Evolutionary conservation across 2,113 vertebrate genomes (phyloP).

Genomic region (Garra rufa): DNA sequence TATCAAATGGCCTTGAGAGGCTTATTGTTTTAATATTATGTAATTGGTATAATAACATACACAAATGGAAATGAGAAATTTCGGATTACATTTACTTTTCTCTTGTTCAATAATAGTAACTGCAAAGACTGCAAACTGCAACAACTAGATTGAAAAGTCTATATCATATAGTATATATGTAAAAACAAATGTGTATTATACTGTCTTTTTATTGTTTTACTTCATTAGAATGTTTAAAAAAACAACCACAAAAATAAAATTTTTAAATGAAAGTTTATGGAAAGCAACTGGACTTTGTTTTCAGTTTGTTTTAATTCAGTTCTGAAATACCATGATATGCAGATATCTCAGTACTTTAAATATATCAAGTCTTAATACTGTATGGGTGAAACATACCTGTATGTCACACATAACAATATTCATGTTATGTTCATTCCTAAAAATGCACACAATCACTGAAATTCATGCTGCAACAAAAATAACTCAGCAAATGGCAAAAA

Average conservation of each 20-base stretch:
- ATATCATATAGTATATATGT: not conserved
- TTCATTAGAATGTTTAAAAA: not conserved
- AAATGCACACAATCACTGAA: conserved; percentile 15
- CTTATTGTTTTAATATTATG: not conserved
- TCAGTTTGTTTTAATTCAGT: not conserved
- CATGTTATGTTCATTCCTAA: not conserved
- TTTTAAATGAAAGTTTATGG: not conserved
- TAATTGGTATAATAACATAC: not conserved
- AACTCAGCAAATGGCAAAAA: not conserved
- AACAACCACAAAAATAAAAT: not conserved
- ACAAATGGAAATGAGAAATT: not conserved
- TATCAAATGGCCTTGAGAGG: not conserved
- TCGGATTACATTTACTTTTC: not conserved
- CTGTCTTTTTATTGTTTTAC: not conserved
- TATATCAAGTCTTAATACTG: not conserved
- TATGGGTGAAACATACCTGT: not conserved
- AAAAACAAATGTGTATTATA: not conserved
- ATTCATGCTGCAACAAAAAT: conserved; percentile 7
- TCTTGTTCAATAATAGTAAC: not conserved
- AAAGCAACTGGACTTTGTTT: conserved; percentile 43
- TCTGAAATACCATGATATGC: not conserved
- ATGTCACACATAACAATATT: not conserved
- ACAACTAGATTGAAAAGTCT: not conserved
- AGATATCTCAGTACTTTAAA: too few relatives aligned
- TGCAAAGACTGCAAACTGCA: too few relatives aligned